Conservation (phyloP, 2,113 vertebrate genomes). For the Dromiciops gliroides region DNA sequence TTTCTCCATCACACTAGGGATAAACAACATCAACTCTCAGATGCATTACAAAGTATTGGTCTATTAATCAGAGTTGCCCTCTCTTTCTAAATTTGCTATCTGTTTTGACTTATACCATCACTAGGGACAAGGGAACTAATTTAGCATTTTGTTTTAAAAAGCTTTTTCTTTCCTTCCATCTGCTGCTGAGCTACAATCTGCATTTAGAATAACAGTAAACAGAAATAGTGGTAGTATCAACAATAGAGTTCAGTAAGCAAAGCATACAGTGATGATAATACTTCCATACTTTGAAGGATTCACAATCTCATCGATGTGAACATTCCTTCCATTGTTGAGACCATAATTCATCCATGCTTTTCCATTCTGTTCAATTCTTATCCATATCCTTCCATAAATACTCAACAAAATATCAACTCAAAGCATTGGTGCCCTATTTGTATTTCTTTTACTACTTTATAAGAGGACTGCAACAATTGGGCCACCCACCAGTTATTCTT, state of each 20-base stretch:
- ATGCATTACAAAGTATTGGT: constrained; percentile 14
- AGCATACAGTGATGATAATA: neutral
- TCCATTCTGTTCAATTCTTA: neutral
- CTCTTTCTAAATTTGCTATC: constrained; percentile 34
- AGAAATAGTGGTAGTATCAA: constrained; percentile 39
- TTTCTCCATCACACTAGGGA: neutral
- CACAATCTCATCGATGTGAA: neutral
- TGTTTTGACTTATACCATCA: constrained; percentile 37
- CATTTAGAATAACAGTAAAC: constrained; percentile 55
- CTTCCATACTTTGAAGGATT: neutral
- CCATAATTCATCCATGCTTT: neutral
- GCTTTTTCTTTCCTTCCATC: neutral
- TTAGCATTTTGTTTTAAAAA: neutral
- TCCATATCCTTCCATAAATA: neutral
- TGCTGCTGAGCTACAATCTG: constrained; percentile 29
- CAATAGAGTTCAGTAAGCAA: constrained; percentile 8
- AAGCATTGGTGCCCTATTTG: neutral
- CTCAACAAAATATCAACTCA: neutral
- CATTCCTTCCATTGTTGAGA: neutral
- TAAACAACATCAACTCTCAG: constrained; percentile 15
- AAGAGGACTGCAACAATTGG: neutral
- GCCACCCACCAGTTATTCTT: neutral
- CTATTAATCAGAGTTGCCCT: neutral
- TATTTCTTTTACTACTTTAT: neutral
- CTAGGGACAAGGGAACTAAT: constrained; percentile 20